phyloP scores from a whole-genome alignment of 2,888 invertebrate genomes.

The Drosophila maculinotata region DNA sequence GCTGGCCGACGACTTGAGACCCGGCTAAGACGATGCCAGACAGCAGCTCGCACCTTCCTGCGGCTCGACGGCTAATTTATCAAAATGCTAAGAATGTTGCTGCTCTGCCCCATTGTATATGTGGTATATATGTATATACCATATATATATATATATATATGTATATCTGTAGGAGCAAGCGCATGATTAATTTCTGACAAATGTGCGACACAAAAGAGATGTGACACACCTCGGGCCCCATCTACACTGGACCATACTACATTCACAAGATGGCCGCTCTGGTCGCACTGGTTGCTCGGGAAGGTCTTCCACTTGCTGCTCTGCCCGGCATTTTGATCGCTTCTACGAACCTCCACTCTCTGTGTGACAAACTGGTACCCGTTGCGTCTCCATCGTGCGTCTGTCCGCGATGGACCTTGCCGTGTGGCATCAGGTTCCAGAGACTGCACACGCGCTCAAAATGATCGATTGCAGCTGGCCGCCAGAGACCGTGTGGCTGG shows the following conservation, averaged over 20 bases:
- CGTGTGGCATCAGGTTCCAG: conserved; percentile 74
- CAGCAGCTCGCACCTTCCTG: conserved; percentile 63
- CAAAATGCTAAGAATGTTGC: conserved; percentile 73
- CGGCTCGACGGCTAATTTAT: conserved; percentile 71
- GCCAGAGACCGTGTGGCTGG: conserved; percentile 30
- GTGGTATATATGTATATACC: conserved; percentile 8
- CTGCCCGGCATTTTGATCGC: conserved; percentile 52
- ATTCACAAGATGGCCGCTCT: conserved; percentile 68
- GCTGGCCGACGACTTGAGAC: conserved; percentile 29
- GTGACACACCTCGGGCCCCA: conserved; percentile 83
- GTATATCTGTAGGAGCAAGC: conserved; percentile 67
- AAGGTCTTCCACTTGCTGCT: conserved; percentile 12
- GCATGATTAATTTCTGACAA: conserved; percentile 85
- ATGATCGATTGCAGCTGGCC: conserved; percentile 68
- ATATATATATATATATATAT: conserved; percentile 20
- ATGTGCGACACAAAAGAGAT: conserved; percentile 84
- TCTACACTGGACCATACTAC: conserved; percentile 19
- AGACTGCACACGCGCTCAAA: conserved; percentile 72
- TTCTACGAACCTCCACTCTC: conserved; percentile 40
- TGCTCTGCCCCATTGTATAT: conserved; percentile 21
- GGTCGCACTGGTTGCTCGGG: conserved; percentile 64
- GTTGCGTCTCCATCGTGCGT: conserved; percentile 44
- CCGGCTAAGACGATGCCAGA: conserved; percentile 44
- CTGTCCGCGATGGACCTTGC: conserved; percentile 51
- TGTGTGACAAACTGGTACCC: conserved; percentile 59